Base-by-base conservation (phyloP, 1,140 invertebrate species). In the Lepidurus arcticus region DNA sequence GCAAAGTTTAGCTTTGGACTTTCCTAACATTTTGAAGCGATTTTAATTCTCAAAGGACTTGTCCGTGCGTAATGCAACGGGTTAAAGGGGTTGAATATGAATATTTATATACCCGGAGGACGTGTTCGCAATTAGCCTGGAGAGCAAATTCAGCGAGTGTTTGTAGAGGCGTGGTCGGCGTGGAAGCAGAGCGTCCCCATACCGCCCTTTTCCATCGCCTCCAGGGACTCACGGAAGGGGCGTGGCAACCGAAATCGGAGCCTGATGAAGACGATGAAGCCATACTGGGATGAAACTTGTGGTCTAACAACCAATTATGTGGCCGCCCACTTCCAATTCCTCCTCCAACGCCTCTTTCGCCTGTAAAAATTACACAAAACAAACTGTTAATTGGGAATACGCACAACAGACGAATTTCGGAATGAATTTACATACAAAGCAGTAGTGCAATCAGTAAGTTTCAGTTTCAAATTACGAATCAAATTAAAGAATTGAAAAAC, bases 91-190 rank as follows among this genome's bases (percentile, higher is more conserved):
- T 34, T 34, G 3, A 34, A 34, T 34, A 34, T 34, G 34, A 34
- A 34, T 4, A 34, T 2, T 34, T 34, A 2, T 65, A n/a, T 65
- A 65, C 53, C 53, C 21, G 53, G 53, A 65, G 53, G 13, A 65
- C 53, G 21, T 65, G 53, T 65, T 65, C 53, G 53, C 53, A 65
- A 65, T 65, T 65, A 65, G 53, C 21, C 4, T 65, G 53, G 53
- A 65, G 53, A n/a, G 53, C 44, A 74, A 80, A 76, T 34, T 80
- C 80, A 21, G 73, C 80, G 4, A 80, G 42, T 7, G 79, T 77
- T 34, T 80, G 47, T 34, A 80, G n/a, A 7, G 42, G 74, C 7
- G 80, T 47, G 13, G 80, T 76, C 6, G 78, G 78, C 10, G 79
- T 73, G 16, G 79, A 80, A 7, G 79, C 53, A 6, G 79, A 80